Evolutionary conservation across 2,797 vertebrate species (phyloP).

Genomic region (Vireo griseus): DNA sequence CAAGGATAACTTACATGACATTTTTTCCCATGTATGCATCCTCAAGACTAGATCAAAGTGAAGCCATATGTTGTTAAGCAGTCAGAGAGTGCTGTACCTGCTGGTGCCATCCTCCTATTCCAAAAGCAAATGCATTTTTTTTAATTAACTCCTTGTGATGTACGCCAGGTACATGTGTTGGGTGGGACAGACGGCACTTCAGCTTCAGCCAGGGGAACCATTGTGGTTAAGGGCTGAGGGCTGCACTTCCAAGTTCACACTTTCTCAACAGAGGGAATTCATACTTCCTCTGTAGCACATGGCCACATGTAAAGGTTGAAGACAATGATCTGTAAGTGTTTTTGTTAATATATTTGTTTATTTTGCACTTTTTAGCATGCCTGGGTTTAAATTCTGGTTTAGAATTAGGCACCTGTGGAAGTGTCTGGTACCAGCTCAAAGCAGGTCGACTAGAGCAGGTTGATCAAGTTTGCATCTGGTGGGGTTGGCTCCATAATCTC

Average conservation of each 20-base stretch:
- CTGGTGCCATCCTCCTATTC: background rate
- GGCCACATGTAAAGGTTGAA: background rate
- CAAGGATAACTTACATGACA: background rate
- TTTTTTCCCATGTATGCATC: background rate
- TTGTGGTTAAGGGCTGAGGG: background rate
- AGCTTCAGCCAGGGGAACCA: background rate
- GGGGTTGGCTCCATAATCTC: background rate
- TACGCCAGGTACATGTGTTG: background rate
- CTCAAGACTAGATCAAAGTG: background rate
- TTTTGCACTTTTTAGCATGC: background rate
- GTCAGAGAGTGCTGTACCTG: background rate
- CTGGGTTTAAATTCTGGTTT: background rate
- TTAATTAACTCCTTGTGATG: background rate
- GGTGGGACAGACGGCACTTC: background rate
- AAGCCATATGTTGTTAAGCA: background rate
- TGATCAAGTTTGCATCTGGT: background rate
- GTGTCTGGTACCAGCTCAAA: background rate
- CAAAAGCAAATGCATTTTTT: background rate
- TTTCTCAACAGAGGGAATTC: background rate
- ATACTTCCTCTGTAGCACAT: background rate
- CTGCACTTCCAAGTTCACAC: background rate
- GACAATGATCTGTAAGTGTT: background rate
- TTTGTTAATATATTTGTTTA: background rate
- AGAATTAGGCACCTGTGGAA: background rate
- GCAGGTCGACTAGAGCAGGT: background rate